phyloP scores from a whole-genome alignment of 2,797 vertebrate genomes.

The Sphenodon punctatus region DNA sequence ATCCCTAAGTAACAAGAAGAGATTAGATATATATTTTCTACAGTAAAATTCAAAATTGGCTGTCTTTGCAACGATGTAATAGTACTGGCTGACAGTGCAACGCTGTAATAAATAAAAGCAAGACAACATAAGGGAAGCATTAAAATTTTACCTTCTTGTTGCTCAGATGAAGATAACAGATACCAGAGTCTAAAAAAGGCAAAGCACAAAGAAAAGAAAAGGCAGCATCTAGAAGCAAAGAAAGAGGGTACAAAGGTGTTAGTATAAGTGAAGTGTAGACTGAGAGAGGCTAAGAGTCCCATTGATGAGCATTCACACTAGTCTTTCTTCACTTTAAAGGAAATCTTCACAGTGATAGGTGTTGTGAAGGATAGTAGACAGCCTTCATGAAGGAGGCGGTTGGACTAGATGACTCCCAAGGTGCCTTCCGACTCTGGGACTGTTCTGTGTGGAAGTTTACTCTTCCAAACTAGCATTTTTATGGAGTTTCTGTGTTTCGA shows the following conservation, averaged over 20 bases:
- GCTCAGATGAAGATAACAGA: conserved; percentile 65
- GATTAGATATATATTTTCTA: background rate
- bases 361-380: conserved; percentile 5
- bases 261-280: conserved; percentile 31
- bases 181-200: conserved; percentile 71
- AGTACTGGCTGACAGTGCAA: background rate
- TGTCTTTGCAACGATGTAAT: background rate
- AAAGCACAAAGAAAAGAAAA: conserved; percentile 75
- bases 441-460: too few relatives aligned
- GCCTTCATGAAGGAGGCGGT: too few relatives aligned
- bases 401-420: too few relatives aligned
- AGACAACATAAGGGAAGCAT: background rate
- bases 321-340: background rate
- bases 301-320: conserved; percentile 5
- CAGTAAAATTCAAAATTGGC: background rate
- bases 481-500: too few relatives aligned
- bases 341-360: background rate
- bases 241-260: conserved; percentile 64
- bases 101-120: background rate
- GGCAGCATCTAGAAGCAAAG: conserved; percentile 72
- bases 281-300: conserved; percentile 20
- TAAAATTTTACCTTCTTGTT: conserved; percentile 74
- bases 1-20: background rate
- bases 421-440: too few relatives aligned
- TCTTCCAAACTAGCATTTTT: too few relatives aligned